Percentiles rank a stretch among this genome's conserved stretches.
These are phyloP conservation scores for Reticulitermes lucifugus DNA, from an alignment of 2,888 invertebrate genomes.

Conservation along the genomic window DNA sequence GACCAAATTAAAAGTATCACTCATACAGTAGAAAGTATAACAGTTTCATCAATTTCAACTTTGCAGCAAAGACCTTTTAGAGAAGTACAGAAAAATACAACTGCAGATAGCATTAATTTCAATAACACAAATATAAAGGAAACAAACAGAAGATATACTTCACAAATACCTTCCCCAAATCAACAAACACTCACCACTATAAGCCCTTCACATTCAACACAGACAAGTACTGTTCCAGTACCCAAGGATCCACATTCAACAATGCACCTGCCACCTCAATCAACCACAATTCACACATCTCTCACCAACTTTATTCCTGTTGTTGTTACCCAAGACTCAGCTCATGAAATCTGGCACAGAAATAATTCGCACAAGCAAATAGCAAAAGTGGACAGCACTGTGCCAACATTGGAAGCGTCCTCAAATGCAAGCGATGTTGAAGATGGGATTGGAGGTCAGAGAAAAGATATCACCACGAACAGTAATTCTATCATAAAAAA, in stretches of 20 bases:
- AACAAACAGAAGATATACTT: background rate
- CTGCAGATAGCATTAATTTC: background rate
- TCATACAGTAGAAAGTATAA: background rate
- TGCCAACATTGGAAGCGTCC: background rate
- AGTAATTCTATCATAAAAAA: background rate
- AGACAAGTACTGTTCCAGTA: background rate
- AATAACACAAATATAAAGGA: background rate
- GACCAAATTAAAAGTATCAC: constrained; percentile 9
- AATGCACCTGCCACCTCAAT: background rate
- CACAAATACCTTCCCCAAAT: background rate
- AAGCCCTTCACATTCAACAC: background rate
- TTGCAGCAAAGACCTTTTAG: background rate
- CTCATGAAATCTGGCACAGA: background rate
- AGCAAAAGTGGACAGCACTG: background rate
- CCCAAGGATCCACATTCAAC: background rate
- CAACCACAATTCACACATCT: background rate
- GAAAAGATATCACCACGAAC: background rate
- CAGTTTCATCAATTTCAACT: constrained; percentile 18
- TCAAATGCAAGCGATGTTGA: background rate
- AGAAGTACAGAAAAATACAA: background rate
- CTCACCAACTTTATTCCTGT: background rate
- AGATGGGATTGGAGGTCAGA: background rate
- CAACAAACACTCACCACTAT: background rate
- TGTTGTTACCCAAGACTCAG: background rate
- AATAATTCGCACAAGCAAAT: background rate